Evolutionary conservation across 2,888 invertebrate species (phyloP).

Genomic region (Xestobium rufovillosum): DNA sequence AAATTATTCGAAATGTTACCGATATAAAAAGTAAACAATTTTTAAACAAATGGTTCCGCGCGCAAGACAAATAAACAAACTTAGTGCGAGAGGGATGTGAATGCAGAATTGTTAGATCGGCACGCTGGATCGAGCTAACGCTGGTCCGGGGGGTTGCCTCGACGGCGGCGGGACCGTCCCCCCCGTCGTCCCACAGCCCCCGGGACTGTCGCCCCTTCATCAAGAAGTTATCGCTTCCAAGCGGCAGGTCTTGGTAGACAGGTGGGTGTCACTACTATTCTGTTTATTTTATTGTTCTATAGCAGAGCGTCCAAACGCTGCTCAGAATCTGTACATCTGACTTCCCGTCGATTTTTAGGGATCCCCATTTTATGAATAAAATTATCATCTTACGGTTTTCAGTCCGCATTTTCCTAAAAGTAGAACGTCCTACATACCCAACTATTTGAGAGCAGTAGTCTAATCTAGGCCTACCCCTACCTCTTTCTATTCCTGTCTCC

Average conservation of each 20-base stretch:
- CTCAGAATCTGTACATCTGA: too few species aligned
- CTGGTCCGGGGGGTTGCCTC: constrained; percentile 66
- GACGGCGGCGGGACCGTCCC: constrained; percentile 67
- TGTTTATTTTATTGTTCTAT: too few species aligned
- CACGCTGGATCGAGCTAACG: constrained; percentile 45
- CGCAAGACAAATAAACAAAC: constrained; percentile 3
- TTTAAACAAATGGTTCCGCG: background rate
- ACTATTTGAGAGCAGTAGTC: too few species aligned
- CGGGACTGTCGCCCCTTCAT: constrained; percentile 56
- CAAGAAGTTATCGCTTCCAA: constrained; percentile 69
- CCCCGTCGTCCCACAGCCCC: constrained; percentile 53
- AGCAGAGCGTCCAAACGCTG: too few species aligned
- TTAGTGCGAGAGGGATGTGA: constrained; percentile 30
- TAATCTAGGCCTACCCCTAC: too few species aligned
- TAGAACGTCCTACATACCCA: too few species aligned
- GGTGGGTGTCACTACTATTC: too few species aligned
- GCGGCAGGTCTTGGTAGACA: constrained; percentile 78
- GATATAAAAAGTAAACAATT: constrained; percentile 9
- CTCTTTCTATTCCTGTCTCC: too few species aligned
- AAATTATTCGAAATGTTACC: constrained; percentile 9
- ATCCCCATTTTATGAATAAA: too few species aligned
- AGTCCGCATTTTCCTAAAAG: too few species aligned
- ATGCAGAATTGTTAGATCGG: constrained; percentile 30
- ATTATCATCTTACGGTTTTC: too few species aligned
- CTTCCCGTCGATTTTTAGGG: too few species aligned